Conservation (phyloP, 2,888 invertebrate species). For the Cephus sareptanus region DNA sequence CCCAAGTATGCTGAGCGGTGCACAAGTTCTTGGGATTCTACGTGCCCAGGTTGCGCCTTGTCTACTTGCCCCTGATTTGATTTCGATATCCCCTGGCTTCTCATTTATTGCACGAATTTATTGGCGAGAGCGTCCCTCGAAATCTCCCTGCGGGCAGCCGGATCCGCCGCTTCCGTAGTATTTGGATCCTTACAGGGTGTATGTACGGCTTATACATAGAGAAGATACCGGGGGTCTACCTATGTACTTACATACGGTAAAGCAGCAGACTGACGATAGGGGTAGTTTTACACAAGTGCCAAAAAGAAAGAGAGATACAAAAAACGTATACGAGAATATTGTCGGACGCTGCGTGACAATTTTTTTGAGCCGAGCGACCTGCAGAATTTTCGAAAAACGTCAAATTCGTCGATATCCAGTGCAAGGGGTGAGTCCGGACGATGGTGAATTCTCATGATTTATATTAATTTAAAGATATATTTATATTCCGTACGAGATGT, state of each 20-base stretch:
- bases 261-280: neutral
- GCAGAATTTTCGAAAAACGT: neutral
- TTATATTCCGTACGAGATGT: neutral
- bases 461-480: neutral
- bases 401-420: neutral
- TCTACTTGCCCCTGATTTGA: constrained; percentile 49
- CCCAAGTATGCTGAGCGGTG: neutral
- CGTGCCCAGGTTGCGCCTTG: constrained; percentile 37
- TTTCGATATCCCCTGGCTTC: constrained; percentile 41
- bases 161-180: neutral
- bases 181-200: neutral
- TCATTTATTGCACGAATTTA: constrained; percentile 37
- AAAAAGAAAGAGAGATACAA: neutral
- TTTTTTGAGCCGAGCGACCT: neutral
- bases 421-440: neutral
- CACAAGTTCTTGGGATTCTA: constrained; percentile 23
- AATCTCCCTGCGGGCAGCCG: constrained; percentile 4
- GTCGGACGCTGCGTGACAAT: neutral
- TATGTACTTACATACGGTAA: neutral
- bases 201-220: neutral
- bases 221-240: neutral
- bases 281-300: neutral
- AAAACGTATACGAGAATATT: neutral
- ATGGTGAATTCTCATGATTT: neutral
- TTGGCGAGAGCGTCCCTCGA: constrained; percentile 27